These are phyloP conservation scores for Taurulus bubalis DNA, from an alignment of 2,113 vertebrate genomes.

Conservation along the genomic window DNA sequence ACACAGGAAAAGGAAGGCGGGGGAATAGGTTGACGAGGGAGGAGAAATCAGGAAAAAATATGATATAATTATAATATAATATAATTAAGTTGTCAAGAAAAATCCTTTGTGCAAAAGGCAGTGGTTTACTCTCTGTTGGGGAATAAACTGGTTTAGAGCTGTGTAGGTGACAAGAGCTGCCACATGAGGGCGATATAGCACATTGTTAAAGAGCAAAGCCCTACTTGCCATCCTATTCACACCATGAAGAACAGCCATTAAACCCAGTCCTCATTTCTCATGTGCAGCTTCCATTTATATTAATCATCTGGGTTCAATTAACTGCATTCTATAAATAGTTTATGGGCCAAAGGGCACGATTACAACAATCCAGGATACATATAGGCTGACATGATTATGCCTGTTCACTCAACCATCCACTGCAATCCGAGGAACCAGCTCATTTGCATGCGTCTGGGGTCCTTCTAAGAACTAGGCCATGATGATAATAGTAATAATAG, in stretches of 20 bases:
- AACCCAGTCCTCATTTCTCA: background rate
- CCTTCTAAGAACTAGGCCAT: slow-evolving; percentile 65
- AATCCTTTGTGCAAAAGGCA: background rate
- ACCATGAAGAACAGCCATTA: slow-evolving; percentile 2
- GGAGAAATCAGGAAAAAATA: background rate
- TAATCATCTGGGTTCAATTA: slow-evolving; percentile 42
- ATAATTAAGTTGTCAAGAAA: background rate
- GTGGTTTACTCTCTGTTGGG: background rate
- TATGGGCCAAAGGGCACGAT: slow-evolving; percentile 45
- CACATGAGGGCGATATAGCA: slow-evolving; percentile 69
- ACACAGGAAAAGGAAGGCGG: background rate
- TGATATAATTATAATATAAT: no score
- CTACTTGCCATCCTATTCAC: background rate
- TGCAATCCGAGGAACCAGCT: slow-evolving; percentile 38
- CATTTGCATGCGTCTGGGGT: slow-evolving; percentile 52
- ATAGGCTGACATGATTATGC: slow-evolving; percentile 43
- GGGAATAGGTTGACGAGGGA: background rate
- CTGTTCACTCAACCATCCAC: slow-evolving; percentile 53
- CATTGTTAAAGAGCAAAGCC: slow-evolving; percentile 12
- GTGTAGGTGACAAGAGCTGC: background rate
- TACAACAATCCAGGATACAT: slow-evolving; percentile 59
- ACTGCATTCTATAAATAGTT: slow-evolving; percentile 66
- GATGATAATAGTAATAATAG: slow-evolving; percentile 49
- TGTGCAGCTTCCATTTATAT: slow-evolving; percentile 6
- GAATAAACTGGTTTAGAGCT: background rate